These are phyloP conservation scores for Rhimphoctona megacephalus DNA, from an alignment of 2,888 invertebrate genomes.

Conservation along the genomic window DNA sequence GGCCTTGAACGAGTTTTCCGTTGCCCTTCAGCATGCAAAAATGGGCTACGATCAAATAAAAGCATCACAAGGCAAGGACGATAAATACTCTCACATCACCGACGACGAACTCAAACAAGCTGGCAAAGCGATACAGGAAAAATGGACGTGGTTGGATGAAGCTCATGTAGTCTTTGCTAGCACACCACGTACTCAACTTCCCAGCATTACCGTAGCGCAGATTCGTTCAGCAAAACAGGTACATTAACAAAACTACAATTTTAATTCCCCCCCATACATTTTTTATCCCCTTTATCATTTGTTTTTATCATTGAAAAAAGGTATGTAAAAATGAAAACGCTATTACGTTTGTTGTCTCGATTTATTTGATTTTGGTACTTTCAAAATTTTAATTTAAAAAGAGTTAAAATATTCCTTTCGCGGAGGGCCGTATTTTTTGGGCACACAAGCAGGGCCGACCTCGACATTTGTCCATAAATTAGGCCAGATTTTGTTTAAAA, in stretches of 20 bases:
- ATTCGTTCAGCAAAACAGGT: slow-evolving; percentile 93
- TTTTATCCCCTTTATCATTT: too few species aligned
- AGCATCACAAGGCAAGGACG: slow-evolving; percentile 86
- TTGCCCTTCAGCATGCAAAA: slow-evolving; percentile 91
- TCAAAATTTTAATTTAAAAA: neutral
- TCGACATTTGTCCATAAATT: too few species aligned
- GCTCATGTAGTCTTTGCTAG: slow-evolving; percentile 89
- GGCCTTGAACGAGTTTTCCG: slow-evolving; percentile 93
- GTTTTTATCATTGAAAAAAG: neutral
- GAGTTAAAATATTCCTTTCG: too few species aligned
- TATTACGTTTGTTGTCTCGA: neutral
- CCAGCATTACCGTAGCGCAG: slow-evolving; percentile 92
- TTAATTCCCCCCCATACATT: neutral
- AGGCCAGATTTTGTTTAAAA: too few species aligned
- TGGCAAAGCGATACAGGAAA: slow-evolving; percentile 88
- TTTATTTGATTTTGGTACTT: neutral
- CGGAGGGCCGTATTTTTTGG: too few species aligned
- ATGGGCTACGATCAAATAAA: slow-evolving; percentile 91
- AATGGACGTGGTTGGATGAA: slow-evolving; percentile 91
- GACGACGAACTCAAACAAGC: slow-evolving; percentile 93
- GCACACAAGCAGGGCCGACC: too few species aligned
- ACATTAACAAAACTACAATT: slow-evolving; percentile 84
- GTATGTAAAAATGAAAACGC: neutral
- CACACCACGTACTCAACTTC: slow-evolving; percentile 89
- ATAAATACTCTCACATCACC: slow-evolving; percentile 92